Evolutionary conservation across 2,888 invertebrate species (phyloP).

Genomic region (Acanthacorydalis orientalis): DNA sequence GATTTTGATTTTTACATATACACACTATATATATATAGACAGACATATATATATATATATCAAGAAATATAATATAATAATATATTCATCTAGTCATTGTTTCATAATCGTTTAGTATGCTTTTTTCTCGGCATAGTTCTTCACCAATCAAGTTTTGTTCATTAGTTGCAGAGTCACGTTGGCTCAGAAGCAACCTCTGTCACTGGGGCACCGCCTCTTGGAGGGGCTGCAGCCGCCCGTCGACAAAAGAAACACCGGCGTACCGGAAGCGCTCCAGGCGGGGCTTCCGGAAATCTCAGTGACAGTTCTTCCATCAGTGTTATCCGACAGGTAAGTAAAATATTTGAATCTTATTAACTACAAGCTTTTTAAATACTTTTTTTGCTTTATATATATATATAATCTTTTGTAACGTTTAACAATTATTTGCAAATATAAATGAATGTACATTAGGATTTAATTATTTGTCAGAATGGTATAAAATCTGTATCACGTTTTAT

Average conservation of each 20-base stretch:
- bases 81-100: too few species aligned
- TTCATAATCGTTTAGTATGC: too few species aligned
- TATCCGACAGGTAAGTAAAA: slow-evolving; percentile 25
- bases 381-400: not conserved
- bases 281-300: slow-evolving; percentile 26
- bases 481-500: too few species aligned
- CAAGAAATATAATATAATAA: too few species aligned
- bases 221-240: slow-evolving; percentile 23
- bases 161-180: slow-evolving; percentile 5
- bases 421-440: not conserved
- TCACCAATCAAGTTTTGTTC: not conserved
- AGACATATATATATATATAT: too few species aligned
- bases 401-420: not conserved
- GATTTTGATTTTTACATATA: too few species aligned
- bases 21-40: too few species aligned
- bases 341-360: too few species aligned
- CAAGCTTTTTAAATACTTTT: too few species aligned
- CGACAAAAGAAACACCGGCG: slow-evolving; percentile 22
- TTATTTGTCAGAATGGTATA: too few species aligned
- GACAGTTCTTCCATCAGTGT: slow-evolving; percentile 27
- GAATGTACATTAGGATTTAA: too few species aligned
- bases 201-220: slow-evolving; percentile 29
- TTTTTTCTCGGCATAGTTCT: too few species aligned
- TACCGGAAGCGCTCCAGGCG: slow-evolving; percentile 5
- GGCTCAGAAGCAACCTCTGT: slow-evolving; percentile 6